These are phyloP conservation scores for Progne subis DNA, from an alignment of 2,113 vertebrate genomes.

Conservation along the genomic window DNA sequence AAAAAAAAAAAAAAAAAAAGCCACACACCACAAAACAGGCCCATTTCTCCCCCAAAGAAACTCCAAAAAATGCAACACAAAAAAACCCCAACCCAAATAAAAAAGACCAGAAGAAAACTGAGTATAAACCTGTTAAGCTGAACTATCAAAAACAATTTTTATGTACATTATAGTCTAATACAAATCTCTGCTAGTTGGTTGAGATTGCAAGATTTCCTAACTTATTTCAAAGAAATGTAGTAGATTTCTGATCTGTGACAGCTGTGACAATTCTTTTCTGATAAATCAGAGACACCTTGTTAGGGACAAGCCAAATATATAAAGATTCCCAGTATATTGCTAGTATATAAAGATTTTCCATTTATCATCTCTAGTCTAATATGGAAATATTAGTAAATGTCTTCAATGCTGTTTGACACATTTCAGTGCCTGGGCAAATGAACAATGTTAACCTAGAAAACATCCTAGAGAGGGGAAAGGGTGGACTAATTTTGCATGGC, in stretches of 20 bases:
- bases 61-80: accelerated
- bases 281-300: neutral
- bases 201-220: neutral
- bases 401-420: neutral
- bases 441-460: neutral
- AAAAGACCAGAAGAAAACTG: neutral
- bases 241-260: neutral
- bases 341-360: neutral
- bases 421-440: neutral
- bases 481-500: neutral
- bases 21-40: too few relatives aligned
- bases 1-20: neutral
- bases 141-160: neutral
- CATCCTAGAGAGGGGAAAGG: accelerated
- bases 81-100: neutral
- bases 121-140: neutral
- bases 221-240: neutral
- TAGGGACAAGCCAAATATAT: neutral
- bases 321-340: neutral
- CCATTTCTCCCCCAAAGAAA: neutral
- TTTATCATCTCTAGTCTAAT: neutral
- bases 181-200: neutral
- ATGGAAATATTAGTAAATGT: neutral
- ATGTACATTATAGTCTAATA: neutral
- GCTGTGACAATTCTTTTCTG: neutral